phyloP scores from a whole-genome alignment of 2,797 vertebrate species.

The Pygocentrus nattereri region DNA sequence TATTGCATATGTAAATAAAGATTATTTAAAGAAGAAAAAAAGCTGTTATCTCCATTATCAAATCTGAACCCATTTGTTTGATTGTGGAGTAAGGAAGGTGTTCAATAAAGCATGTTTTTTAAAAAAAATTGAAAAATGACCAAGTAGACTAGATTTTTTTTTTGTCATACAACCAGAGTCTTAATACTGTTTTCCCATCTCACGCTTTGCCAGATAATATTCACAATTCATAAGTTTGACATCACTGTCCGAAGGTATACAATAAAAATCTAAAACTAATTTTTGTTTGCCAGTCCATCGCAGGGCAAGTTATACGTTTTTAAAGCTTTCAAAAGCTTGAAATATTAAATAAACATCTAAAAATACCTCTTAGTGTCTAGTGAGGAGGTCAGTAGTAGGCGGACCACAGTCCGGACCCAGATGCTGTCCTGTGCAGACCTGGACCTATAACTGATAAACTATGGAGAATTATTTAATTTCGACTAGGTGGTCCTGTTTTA shows the following conservation, averaged over 20 bases:
- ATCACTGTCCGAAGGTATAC: too few relatives aligned
- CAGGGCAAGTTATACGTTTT: background rate
- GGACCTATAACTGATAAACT: too few relatives aligned
- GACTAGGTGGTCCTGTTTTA: too few relatives aligned
- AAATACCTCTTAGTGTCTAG: too few relatives aligned
- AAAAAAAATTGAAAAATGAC: slow-evolving; percentile 39
- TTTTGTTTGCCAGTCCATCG: too few relatives aligned
- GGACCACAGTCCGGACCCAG: too few relatives aligned
- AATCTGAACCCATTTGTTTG: slow-evolving; percentile 47
- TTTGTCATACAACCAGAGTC: background rate
- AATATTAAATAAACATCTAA: too few relatives aligned
- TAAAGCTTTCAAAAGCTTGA: background rate
- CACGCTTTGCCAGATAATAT: background rate
- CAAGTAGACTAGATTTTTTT: slow-evolving; percentile 12
- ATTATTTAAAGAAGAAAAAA: slow-evolving; percentile 58
- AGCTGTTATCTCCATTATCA: slow-evolving; percentile 54
- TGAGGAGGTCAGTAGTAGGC: too few relatives aligned
- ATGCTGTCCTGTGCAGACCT: too few relatives aligned
- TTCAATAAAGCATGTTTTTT: slow-evolving; percentile 80
- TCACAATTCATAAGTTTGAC: too few relatives aligned
- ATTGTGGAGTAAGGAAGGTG: slow-evolving; percentile 64
- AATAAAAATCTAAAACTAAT: too few relatives aligned
- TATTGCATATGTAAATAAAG: slow-evolving; percentile 65
- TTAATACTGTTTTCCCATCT: background rate
- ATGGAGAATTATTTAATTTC: too few relatives aligned